Base-by-base conservation (phyloP, 1,140 invertebrate species). In the Lucilia sericata region DNA sequence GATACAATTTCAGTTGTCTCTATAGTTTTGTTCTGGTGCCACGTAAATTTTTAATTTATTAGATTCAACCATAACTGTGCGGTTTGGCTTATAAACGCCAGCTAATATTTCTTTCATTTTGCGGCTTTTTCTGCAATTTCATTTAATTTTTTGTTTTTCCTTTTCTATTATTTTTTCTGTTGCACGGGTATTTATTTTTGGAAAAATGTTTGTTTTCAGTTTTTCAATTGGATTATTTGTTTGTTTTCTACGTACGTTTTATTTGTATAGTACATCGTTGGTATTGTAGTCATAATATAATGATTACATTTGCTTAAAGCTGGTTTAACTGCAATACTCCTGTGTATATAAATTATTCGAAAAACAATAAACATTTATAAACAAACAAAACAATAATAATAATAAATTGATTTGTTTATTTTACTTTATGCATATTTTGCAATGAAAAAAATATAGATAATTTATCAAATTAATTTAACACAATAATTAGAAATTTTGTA, bases 1-100 rank as follows among this genome's bases (percentile, higher is more conserved):
- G 42, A 42, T 42, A 60, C 55, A 17, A 60, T n/a, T 70, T 70
- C 19, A 70, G 4, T 21, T 70, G 65, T 70, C 12, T n/a, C 51
- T 55, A 14, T 42, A 42, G 42, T 42, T 42, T 42, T 80, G 19
- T 80, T 14, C n/a, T n/a, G 10, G 19, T 30, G 19, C 76, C 76
- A 80, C 76, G 76, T 80, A 80, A 42, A 70, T 80, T 80, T 80
- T 80, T 80, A 80, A 80, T 80, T 80, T 80, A 80, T 80, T 80
- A 80, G 76, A 34, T 80, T 49, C 25, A 80, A 80, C 76, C 42
- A 80, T 80, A 80, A 80, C 65, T 70, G n/a, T 80, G 76, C 76
- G 76, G 76, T 80, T 80, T 80, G 42, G 76, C 76, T 80, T 80
- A 80, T 80, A 80, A 80, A 80, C 76, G 76, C 76, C 76, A 80